These are phyloP conservation scores for Corythaixoides concolor DNA, from an alignment of 2,113 vertebrate genomes.

Conservation along the genomic window DNA sequence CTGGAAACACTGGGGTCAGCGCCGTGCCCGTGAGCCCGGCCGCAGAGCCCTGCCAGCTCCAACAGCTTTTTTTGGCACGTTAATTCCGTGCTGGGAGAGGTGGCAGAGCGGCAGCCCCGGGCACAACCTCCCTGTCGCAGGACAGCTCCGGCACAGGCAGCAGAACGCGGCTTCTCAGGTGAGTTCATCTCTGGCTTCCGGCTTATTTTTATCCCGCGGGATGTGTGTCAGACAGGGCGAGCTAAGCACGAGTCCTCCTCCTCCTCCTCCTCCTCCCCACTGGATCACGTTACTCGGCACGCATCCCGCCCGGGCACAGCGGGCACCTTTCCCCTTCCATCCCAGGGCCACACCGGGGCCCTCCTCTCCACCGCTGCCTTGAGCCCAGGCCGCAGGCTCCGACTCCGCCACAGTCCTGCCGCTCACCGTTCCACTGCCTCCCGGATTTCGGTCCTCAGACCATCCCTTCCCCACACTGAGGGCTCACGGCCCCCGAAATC, in stretches of 20 bases:
- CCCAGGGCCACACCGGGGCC: fast-evolving
- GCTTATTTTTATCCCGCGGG: neutral
- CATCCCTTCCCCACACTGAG: neutral
- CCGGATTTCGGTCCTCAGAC: neutral
- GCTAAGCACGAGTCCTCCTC: neutral
- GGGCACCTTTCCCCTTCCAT: neutral
- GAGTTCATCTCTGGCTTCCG: neutral
- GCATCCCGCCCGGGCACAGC: fast-evolving
- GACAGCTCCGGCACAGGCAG: neutral
- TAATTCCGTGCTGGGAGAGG: neutral
- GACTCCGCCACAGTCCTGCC: fast-evolving
- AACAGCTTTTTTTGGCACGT: neutral
- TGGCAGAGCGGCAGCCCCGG: neutral
- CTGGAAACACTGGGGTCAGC: neutral
- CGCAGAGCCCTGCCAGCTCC: neutral
- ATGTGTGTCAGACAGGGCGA: neutral
- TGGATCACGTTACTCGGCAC: neutral
- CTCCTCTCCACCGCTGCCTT: neutral
- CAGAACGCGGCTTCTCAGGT: neutral
- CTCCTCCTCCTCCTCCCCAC: neutral
- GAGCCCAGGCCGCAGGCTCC: neutral
- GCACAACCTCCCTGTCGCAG: neutral
- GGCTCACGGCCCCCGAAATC: fast-evolving
- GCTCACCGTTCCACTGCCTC: fast-evolving
- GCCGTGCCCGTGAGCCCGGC: neutral